Conservation (phyloP, 2,888 invertebrate species). For the Acleris sparsana region DNA sequence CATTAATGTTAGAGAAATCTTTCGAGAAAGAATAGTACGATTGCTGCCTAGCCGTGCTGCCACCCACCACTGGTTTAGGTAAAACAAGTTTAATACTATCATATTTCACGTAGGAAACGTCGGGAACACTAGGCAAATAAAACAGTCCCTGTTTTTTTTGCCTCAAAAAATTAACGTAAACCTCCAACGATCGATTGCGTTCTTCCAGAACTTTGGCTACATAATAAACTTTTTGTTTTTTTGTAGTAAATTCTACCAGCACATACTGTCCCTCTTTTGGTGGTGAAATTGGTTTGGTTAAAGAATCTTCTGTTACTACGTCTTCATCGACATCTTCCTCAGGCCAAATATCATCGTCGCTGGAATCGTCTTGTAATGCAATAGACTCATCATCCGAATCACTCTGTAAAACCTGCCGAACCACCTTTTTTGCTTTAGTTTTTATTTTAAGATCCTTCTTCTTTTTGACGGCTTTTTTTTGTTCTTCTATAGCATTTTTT, state of each 20-base stretch:
- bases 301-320: background rate
- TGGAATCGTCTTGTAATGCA: background rate
- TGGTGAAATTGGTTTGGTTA: background rate
- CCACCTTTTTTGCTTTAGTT: too few species aligned
- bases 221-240: background rate
- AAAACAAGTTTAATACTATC: background rate
- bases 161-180: background rate
- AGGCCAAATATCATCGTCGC: background rate
- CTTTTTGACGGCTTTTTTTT: too few species aligned
- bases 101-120: background rate
- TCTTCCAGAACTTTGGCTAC: background rate
- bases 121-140: background rate
- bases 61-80: background rate
- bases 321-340: background rate
- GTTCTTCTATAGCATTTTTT: too few species aligned
- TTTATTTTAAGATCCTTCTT: too few species aligned
- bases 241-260: background rate
- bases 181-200: background rate
- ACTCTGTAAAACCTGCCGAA: too few species aligned
- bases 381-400: too few species aligned
- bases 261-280: constrained; percentile 2
- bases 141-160: background rate
- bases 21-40: background rate
- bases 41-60: background rate
- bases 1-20: too few species aligned